Base-by-base conservation (phyloP, 2,113 vertebrate species). In the Corvus moneduloides region DNA sequence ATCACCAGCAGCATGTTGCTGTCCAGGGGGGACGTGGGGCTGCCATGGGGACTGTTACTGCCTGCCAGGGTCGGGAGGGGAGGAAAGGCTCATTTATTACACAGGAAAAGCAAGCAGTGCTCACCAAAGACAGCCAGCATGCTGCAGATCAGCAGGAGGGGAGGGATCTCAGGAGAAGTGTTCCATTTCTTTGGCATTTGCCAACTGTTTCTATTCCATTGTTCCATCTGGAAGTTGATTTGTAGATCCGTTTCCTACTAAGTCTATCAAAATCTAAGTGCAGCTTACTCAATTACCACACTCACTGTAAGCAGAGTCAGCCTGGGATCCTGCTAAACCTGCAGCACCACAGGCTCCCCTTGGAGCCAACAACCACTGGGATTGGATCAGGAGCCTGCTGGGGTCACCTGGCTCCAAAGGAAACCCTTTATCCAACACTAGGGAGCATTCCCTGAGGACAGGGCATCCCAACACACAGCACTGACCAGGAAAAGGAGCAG, bases 1-100 rank as follows among this genome's bases (percentile, higher is more conserved):
- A 99, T 98, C 55, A 99, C 99, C 64, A 99, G 98, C 87, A 99
- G 98, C 98, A 99, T 98, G 66, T 95, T 98, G 96, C 98, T 99
- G 79, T 99, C 99, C 69, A 98, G 90, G 33, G 98, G 93, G 16
- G 98, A 98, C 1, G 98, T 98, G 11, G 98, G 98, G 73, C 98
- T 98, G 56, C 98, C 98, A 1, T 98, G 98, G 43, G 99, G 98
- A 30, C 98, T 99, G 96, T 99, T 98, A 82, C 98, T 99, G 95
- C 98, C 99, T 99, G 93, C 4, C 54, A 75, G 73, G 46, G 69
- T 72, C 51, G 24, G 22, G 35, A 63, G 21, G 37, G 67, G 66
- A 87, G 64, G 35, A 75, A 62, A 62, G 37, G 19, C 64, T 87
- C 48, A 32, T 5, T 90, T 28, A 33, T 35, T 13, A 23, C 6